Base-by-base conservation (phyloP, 92 coral and sea anemone genomes). In the Palythoa grandiflora region DNA sequence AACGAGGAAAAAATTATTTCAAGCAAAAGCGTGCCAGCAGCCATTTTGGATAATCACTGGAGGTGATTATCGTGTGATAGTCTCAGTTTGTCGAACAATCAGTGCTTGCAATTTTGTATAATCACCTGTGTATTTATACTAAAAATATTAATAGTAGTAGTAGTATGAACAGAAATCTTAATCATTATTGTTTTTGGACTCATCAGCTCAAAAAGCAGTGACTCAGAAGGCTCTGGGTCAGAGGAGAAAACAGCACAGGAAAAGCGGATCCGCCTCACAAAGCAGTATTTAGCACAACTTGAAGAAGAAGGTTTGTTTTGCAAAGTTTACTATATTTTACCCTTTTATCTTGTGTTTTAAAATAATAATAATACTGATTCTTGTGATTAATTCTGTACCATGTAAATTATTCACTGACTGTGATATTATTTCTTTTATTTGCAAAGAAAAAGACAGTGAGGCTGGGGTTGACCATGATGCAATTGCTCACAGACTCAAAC, bases 211-310 rank as follows among this genome's bases (percentile, higher is more conserved):
- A 83, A 88, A 68, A 87, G 84, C 53, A 86, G 89, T 38, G 80
- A 77, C 9, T 78, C 53, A 55, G 60, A 73, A 35, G 92, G 65
- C 12, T 89, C 84, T 35, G 96, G 89, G 11, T 89, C 86, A 38
- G 96, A 94, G 60, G 92, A 71, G 37, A 92, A 97, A 84, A 97
- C 99, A 20, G 98, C 98, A 17, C 99, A 95, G 86, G 99, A 97
- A 78, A 97, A 97, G 63, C 90, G 98, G 20, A 94, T 97, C 59
- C 93, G 99, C 44, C 88, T 97, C 61, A 94, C 99, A n/a, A 97
- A 97, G 78, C 96, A 97, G 83, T 97, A 97, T 81, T 87, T 97
- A 38, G 95, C 93, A 77, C 98, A 97, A 55, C 92, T 97, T 53
- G 98, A 95, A 80, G 89, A 91, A 51, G 98, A 97, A 92, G 99